Evolutionary conservation across 2,888 invertebrate genomes (phyloP).

Genomic region (Oxystoma pomonae): DNA sequence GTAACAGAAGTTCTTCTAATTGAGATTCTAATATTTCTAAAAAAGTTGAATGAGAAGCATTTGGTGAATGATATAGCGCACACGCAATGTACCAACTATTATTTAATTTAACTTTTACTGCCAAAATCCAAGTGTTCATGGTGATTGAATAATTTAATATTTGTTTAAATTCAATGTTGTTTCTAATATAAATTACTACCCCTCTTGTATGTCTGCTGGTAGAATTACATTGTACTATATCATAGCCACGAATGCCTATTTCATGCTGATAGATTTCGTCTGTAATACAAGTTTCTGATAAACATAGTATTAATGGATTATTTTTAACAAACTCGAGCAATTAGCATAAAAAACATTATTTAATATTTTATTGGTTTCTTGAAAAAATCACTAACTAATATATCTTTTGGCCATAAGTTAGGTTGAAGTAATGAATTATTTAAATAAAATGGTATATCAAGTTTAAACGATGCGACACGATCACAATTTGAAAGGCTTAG

Average conservation of each 20-base stretch:
- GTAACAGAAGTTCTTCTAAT: too few species aligned
- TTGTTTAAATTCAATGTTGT: neutral
- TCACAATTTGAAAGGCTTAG: too few species aligned
- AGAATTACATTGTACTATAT: neutral
- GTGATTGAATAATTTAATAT: neutral
- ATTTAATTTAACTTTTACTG: neutral
- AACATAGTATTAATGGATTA: neutral
- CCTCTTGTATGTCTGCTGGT: neutral
- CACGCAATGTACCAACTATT: neutral
- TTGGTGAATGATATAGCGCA: neutral
- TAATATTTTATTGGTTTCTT: too few species aligned
- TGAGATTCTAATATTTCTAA: neutral
- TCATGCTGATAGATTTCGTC: neutral
- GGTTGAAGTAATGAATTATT: neutral
- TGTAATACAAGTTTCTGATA: neutral
- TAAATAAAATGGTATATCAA: neutral
- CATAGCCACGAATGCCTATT: neutral
- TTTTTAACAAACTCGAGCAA: neutral
- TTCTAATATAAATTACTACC: neutral
- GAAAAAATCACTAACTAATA: neutral
- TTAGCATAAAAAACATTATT: neutral
- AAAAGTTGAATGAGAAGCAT: neutral
- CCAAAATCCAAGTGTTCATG: neutral
- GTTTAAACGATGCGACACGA: too few species aligned
- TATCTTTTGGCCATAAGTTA: neutral